Evolutionary conservation across 2,888 invertebrate species (phyloP), one percentile per base, ranked within the genome.

Genomic region (Prosapia bicincta): DNA sequence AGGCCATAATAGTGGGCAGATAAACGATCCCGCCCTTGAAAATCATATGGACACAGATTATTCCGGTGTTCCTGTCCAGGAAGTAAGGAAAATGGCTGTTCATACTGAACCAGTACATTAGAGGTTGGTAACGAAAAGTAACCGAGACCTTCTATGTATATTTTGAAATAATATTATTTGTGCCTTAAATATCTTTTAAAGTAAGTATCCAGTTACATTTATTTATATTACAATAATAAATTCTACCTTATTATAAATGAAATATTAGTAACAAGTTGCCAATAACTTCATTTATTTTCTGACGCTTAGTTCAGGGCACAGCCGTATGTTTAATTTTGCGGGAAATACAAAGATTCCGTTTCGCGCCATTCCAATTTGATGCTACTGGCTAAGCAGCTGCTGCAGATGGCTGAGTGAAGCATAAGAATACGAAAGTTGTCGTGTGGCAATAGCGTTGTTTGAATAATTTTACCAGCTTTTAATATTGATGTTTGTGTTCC

Each of bases 271-370:
- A 54, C 3, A 54, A 54, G 54, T 54, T 54, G 20, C 20, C 54
- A 54, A 5, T 54, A 54, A 10, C 20, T n/a, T 54, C 54, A n/a
- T 20, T 54, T 54, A 54, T 20, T 67, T 67, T 26, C n/a, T 71
- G 26, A 24, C 67, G 76, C 71, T 76, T 70, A 70, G 67, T 71
- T 30, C 70, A 54, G 76, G 74, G 76, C 76, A 43, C 23, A 24
- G 30, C 65, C 30, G 73, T 70, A 71, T 65, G 71, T 74, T 72
- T 70, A 69, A 76, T 76, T 76, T 69, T 76, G 76, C 76, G 74
- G 76, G 76, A 76, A 76, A 72, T 76, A 72, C 76, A 76, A 76
- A 72, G 70, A 69, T 76, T 76, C 67, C 66, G 26, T 76, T 74
- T 76, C 76, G 71, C 76, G 76, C 76, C 76, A 76, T 74, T 74